These are phyloP conservation scores for Irena cyanogastra DNA, from an alignment of 2,113 vertebrate genomes.

Conservation along the genomic window DNA sequence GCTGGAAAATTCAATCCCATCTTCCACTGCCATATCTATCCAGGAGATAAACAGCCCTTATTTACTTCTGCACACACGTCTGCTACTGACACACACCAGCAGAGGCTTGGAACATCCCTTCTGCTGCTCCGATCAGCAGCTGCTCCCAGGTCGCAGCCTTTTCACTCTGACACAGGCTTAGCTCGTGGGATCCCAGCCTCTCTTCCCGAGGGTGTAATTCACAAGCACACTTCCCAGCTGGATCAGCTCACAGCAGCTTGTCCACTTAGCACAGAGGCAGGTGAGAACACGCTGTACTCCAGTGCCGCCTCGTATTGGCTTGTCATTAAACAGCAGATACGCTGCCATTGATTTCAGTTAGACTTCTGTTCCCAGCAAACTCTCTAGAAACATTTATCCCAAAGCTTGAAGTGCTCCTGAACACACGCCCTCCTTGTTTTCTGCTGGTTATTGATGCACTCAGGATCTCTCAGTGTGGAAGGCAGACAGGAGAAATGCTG, in stretches of 20 bases:
- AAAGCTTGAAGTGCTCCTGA: neutral
- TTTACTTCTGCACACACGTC: neutral
- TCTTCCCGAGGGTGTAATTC: neutral
- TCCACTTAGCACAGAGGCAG: slow-evolving; percentile 5
- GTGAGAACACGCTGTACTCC: neutral
- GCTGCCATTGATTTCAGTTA: slow-evolving; percentile 32
- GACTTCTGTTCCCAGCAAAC: neutral
- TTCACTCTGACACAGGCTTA: fast-evolving
- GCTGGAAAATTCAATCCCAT: neutral
- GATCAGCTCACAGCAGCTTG: neutral
- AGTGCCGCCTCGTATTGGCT: neutral
- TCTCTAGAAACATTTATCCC: neutral
- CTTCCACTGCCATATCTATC: neutral
- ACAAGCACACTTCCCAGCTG: neutral
- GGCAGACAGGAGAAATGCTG: neutral
- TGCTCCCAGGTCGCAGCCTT: neutral
- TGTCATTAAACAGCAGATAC: neutral
- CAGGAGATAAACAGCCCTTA: neutral
- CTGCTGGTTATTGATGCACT: neutral
- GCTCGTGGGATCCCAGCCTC: neutral
- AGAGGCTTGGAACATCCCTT: neutral
- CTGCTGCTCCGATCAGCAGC: neutral
- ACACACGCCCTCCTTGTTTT: neutral
- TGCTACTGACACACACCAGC: neutral
- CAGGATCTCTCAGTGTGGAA: neutral